Evolutionary conservation across 2,113 vertebrate genomes (phyloP), one percentile per base, ranked within the genome.

Genomic region (cat (Felis catus)): DNA sequence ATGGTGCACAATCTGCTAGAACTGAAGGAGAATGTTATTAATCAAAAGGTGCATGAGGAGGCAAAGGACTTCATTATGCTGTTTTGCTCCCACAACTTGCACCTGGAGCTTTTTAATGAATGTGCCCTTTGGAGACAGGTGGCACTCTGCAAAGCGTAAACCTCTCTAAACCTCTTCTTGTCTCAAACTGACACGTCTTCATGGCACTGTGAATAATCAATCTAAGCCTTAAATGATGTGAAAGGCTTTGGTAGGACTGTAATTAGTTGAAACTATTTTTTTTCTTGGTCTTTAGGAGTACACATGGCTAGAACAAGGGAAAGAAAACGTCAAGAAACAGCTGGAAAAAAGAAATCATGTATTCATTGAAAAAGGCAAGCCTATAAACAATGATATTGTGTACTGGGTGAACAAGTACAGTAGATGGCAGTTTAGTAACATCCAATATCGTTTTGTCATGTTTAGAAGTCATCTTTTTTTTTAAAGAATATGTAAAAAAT

Each of bases 351-450:
- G n/a, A 41, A 4, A 48, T 31, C 74, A 4, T 48, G 1, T 48
- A 61, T 36, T 97, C 74, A n/a, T 29, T 29, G 9, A 53, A 58
- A 94, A 21, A 89, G 90, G 65, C 41, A 96, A 85, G 18, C 33
- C 18, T 76, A 4, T 3, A 96, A 41, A 55, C 79, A 45, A 36
- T 18, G 36, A 15, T 23, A 0, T 0, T 41, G 14, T 92, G 27
- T 27, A 91, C 0, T 71, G 4, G 3, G 63, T 21, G 65, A 7
- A 19, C 0, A 58, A 0, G 14, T 74, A 71, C 99, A 98, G 98
- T 97, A 99, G 99, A 95, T 99, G 98, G 99, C 98, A 98, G 97
- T 97, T 93, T 45, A 94, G 98, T 53, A 93, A 98, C 97, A 51
- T 3, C 3, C 0, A 96, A 81, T 94, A 82, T 83, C 53, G 65